Evolutionary conservation across 2,113 vertebrate species (phyloP).

Genomic region (Tonatia bakeri): DNA sequence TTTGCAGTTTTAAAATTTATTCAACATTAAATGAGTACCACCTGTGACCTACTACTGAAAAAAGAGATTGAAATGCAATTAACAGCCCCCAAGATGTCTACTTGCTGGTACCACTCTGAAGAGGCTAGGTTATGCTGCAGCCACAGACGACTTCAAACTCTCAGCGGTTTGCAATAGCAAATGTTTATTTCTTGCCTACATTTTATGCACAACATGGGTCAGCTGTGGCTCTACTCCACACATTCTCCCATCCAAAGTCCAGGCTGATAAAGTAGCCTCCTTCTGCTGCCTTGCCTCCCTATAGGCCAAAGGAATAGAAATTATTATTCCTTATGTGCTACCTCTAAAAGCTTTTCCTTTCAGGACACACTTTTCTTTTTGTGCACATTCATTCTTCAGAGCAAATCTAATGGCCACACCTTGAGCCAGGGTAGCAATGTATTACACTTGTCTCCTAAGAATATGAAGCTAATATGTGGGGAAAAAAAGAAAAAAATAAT

Average conservation of each 20-base stretch:
- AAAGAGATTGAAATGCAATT: neutral
- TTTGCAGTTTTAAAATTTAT: neutral
- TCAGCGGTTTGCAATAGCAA: neutral
- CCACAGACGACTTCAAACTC: neutral
- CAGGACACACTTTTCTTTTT: neutral
- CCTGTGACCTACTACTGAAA: neutral
- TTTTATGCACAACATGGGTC: neutral
- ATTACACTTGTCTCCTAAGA: neutral
- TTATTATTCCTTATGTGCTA: fast-evolving
- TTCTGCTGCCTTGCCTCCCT: neutral
- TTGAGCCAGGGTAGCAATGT: neutral
- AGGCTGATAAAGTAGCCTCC: neutral
- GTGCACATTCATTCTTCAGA: neutral
- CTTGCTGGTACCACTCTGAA: neutral
- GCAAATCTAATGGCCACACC: neutral
- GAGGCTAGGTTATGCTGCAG: neutral
- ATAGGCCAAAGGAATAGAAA: neutral
- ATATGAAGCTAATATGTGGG: neutral
- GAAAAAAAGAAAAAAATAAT: neutral
- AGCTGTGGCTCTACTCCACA: neutral
- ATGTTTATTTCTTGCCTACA: neutral
- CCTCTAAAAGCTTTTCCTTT: neutral
- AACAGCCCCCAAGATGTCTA: neutral
- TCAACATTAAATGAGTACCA: neutral
- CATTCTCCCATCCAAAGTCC: neutral